Conservation (phyloP, 1,140 invertebrate species). For the Macrobrachium nipponense region DNA sequence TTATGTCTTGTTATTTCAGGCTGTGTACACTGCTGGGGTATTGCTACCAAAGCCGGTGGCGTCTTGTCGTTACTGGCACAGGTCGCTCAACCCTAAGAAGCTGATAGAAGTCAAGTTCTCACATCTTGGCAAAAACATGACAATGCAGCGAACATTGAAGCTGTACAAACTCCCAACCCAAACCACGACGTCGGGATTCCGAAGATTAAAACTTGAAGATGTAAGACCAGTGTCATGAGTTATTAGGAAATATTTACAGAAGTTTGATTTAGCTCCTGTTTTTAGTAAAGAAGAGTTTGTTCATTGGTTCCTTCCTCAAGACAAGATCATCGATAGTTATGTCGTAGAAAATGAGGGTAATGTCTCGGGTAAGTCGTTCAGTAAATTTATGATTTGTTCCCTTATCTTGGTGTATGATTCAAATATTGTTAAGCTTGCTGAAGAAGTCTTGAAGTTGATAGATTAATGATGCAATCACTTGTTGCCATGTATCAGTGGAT, state of each 20-base stretch:
- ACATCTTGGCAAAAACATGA: constrained; percentile 97
- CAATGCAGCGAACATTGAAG: constrained; percentile 97
- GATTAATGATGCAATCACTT: too few relatives aligned
- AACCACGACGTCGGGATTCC: constrained; percentile 83
- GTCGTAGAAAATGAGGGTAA: constrained; percentile 86
- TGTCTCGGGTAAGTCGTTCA: constrained; percentile 73
- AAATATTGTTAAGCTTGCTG: too few relatives aligned
- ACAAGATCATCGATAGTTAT: constrained; percentile 93
- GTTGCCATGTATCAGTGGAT: too few relatives aligned
- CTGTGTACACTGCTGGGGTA: constrained; percentile 98
- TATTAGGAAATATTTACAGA: constrained; percentile 89
- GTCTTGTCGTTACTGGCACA: constrained; percentile 98
- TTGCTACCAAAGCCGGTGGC: constrained; percentile 97
- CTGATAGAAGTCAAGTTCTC: constrained; percentile 98
- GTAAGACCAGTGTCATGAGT: constrained; percentile 82
- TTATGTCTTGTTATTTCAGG: constrained; percentile 72
- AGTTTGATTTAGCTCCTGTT: constrained; percentile 91
- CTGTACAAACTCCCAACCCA: constrained; percentile 94
- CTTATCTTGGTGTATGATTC: too few relatives aligned
- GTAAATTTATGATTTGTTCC: background rate
- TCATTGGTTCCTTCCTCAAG: constrained; percentile 95
- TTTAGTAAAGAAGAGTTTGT: constrained; percentile 93
- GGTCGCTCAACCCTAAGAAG: constrained; percentile 97
- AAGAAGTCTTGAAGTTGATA: too few relatives aligned
- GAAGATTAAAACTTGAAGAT: constrained; percentile 82